Percentiles rank a stretch among this genome's conserved stretches.
Conservation (phyloP, 2,888 invertebrate species). For the Chloromyia formosa region DNA sequence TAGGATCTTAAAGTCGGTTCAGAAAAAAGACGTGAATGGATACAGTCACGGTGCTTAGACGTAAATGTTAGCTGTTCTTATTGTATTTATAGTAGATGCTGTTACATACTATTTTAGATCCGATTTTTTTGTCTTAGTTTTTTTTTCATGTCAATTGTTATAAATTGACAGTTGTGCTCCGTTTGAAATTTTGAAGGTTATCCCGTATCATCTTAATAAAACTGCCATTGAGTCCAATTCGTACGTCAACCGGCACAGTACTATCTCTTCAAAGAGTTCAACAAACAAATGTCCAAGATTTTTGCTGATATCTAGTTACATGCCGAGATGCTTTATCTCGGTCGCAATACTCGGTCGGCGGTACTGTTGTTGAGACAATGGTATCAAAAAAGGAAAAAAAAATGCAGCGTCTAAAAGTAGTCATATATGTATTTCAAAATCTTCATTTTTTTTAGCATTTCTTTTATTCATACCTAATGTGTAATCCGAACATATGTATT, state of each 20-base stretch:
- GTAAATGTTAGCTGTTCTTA: not conserved
- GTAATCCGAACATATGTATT: too few species aligned
- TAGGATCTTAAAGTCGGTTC: not conserved
- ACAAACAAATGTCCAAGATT: too few species aligned
- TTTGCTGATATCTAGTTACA: too few species aligned
- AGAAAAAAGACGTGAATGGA: not conserved
- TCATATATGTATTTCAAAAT: too few species aligned
- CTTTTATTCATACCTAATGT: too few species aligned
- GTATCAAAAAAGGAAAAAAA: too few species aligned
- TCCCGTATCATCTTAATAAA: not conserved
- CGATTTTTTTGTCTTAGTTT: not conserved
- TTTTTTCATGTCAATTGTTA: not conserved
- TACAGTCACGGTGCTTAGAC: not conserved
- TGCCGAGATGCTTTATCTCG: too few species aligned
- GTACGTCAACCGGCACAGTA: not conserved
- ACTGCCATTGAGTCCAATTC: not conserved
- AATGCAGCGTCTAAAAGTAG: too few species aligned
- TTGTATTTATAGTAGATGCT: not conserved
- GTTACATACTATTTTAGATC: not conserved
- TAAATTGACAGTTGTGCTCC: not conserved
- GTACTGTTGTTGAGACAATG: too few species aligned
- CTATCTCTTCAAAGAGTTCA: too few species aligned
- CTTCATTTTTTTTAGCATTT: too few species aligned
- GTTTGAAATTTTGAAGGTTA: not conserved
- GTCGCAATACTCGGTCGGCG: too few species aligned